Evolutionary conservation across 1,140 invertebrate species (phyloP), one percentile per base, ranked within the genome.

Genomic region (Hypothenemus hampei): DNA sequence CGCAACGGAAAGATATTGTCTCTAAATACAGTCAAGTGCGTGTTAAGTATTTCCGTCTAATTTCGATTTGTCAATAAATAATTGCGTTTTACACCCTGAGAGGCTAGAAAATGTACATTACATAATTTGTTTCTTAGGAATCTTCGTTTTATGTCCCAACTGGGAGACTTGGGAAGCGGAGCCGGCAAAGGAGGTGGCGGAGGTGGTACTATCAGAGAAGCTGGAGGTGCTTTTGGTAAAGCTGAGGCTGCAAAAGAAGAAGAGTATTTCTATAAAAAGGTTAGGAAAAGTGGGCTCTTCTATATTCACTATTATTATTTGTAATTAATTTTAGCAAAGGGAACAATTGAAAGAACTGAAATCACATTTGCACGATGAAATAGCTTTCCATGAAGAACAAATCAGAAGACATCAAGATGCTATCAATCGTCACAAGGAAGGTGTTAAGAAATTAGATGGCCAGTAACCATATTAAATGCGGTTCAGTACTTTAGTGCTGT

Each of bases 211-310:
- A 91, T 93, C 65, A 81, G 91, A 43, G 85, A 87, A 58, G 92
- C 92, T 65, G 93, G 93, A 49, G 93, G 93, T 39, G 69, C 87
- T 21, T 94, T 97, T 72, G 93, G 91, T 5, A 92, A 93, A 71
- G 82, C 87, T 78, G 91, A 93, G 77, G 89, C 87, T 48, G 93
- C 89, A 2, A 78, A 83, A 26, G 93, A 97, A 75, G 93, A 95
- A 66, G 86, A 95, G 72, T 97, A 91, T 70, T 97, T 97, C 72
- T 88, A 91, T 67, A 93, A 90, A 72, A 78, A 89, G 81, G 92
- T 93, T 72, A 68, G n/a, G n/a, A n/a, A n/a, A n/a, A n/a, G 66
- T 31, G n/a, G 36, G 10, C 6, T 22, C 7, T 18, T 18, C 52
- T 35, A 21, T 22, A n/a, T 16, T 18, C 8, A 37, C 3, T 31